These are phyloP conservation scores for Drosophila pseudoananassae DNA, from an alignment of 1,140 invertebrate genomes.

Conservation along the genomic window DNA sequence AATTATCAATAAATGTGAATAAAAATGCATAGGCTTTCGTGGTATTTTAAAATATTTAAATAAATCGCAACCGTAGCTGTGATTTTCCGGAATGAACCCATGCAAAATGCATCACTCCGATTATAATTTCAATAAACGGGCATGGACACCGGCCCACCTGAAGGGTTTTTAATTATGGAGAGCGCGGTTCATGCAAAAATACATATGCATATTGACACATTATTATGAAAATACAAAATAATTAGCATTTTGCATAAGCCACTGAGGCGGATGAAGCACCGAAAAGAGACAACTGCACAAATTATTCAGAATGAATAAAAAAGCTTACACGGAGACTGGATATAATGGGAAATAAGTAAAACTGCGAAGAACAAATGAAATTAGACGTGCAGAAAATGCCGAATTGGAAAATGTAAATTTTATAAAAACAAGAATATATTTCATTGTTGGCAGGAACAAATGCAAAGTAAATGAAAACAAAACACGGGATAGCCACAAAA, in stretches of 20 bases:
- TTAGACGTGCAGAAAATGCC: conserved; percentile 60
- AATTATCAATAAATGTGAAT: not conserved
- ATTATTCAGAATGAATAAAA: conserved; percentile 41
- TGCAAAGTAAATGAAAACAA: conserved; percentile 29
- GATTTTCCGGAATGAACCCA: conserved; percentile 16
- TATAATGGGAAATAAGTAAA: conserved; percentile 52
- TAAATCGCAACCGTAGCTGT: conserved; percentile 5
- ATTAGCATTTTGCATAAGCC: conserved; percentile 74
- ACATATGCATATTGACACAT: conserved; percentile 66
- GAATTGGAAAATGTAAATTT: conserved; percentile 68
- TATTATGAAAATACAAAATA: conserved; percentile 73
- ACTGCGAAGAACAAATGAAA: conserved; percentile 43
- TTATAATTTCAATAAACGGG: conserved; percentile 36
- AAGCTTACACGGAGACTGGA: conserved; percentile 9
- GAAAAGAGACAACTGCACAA: conserved; percentile 35
- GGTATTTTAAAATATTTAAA: not conserved
- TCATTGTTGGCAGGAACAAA: conserved; percentile 13
- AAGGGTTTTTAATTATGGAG: conserved; percentile 47
- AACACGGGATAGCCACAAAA: not conserved
- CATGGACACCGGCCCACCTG: conserved; percentile 9
- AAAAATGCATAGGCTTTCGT: not conserved
- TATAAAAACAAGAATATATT: conserved; percentile 39
- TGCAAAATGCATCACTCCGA: conserved; percentile 14
- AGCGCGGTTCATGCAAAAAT: conserved; percentile 1
- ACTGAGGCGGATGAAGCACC: conserved; percentile 44